These are phyloP conservation scores for Sebastes kiyomatsui DNA, from an alignment of 2,797 vertebrate genomes.

Conservation along the genomic window DNA sequence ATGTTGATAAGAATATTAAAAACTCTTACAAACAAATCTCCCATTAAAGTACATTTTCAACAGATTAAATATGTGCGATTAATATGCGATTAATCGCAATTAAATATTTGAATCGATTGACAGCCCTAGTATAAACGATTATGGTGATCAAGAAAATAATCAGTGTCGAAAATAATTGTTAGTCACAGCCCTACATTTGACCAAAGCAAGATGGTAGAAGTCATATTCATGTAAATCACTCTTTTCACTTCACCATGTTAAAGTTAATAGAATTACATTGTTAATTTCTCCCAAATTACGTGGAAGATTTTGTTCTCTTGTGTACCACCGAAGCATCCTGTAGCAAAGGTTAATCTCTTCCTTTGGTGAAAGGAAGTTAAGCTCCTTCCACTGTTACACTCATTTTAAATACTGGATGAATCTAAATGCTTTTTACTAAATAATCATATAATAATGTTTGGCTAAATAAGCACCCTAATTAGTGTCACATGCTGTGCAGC, in stretches of 20 bases:
- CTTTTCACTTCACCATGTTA: not conserved
- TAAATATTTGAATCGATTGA: no score
- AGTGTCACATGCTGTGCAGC: constrained; percentile 17
- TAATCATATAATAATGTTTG: not conserved
- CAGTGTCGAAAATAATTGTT: accelerated
- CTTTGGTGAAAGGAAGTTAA: not conserved
- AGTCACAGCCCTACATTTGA: not conserved
- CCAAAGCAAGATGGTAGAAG: not conserved
- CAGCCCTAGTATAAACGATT: no score
- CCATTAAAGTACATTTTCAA: no score
- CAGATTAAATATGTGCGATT: no score
- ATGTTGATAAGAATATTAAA: no score
- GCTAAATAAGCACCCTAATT: not conserved
- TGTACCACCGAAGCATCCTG: not conserved
- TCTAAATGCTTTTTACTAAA: not conserved
- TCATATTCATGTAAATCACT: not conserved
- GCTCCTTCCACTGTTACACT: not conserved
- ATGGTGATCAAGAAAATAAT: not conserved
- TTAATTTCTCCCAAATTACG: not conserved
- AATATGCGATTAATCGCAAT: no score
- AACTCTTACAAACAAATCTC: no score
- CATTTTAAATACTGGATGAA: not conserved
- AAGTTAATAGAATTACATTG: no score
- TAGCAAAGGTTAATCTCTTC: not conserved
- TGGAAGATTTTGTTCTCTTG: not conserved